Percentiles rank a stretch among this genome's conserved stretches.
Conservation (phyloP, 2,797 vertebrate species). For the Helicolenus hilgendorfi region DNA sequence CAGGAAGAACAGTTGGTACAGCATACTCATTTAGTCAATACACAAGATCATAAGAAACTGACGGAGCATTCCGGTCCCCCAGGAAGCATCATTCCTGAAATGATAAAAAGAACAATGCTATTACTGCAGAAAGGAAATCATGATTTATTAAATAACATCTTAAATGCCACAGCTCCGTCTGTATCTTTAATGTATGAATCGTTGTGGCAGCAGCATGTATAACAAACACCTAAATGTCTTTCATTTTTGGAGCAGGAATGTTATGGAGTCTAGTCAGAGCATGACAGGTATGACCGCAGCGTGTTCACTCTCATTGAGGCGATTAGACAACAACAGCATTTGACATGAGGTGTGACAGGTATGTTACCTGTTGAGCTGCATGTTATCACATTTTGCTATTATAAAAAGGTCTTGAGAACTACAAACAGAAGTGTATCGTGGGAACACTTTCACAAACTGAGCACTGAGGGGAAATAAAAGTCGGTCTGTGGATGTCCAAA, state of each 20-base stretch:
- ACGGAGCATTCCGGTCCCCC: fast-evolving
- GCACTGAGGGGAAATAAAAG: neutral
- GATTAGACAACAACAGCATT: neutral
- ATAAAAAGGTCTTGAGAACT: no score
- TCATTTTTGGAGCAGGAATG: no score
- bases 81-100: constrained; percentile 71
- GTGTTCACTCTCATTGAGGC: neutral
- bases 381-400: neutral
- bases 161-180: neutral
- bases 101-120: constrained; percentile 44
- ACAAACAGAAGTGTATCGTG: neutral
- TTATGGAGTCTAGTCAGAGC: neutral
- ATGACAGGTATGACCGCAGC: neutral
- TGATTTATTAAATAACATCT: constrained; percentile 28
- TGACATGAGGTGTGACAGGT: constrained; percentile 7
- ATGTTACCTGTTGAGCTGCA: neutral
- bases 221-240: neutral
- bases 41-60: neutral
- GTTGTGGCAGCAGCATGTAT: neutral
- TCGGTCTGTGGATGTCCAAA: neutral
- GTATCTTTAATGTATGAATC: constrained; percentile 23
- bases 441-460: neutral
- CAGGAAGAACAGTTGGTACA: neutral
- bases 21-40: no score
- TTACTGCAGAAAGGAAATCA: constrained; percentile 40